A percentile compares a stretch with the other conserved stretches of the same genome.
These are phyloP conservation scores for Rallus crepitans DNA, from an alignment of 2,797 vertebrate species.

Conservation along the genomic window DNA sequence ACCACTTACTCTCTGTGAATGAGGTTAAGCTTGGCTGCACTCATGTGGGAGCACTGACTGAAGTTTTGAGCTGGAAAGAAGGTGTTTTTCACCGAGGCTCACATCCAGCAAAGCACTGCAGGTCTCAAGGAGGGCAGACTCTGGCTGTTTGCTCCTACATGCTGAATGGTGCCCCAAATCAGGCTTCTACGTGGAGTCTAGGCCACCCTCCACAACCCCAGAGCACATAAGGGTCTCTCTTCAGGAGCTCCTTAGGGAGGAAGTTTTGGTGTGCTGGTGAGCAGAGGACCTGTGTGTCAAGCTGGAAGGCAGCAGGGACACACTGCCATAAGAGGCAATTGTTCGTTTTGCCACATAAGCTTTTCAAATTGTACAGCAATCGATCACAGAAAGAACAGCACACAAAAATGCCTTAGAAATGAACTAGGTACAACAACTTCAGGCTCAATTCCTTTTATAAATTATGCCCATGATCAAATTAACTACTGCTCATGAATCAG, in stretches of 20 bases:
- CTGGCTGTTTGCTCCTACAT: not conserved
- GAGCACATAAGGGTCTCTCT: not conserved
- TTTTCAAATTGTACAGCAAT: not conserved
- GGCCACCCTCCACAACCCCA: not conserved
- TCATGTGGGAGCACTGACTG: not conserved
- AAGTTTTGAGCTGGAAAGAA: not conserved
- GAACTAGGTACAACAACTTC: not conserved
- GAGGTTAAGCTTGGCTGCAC: too few relatives aligned
- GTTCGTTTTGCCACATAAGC: not conserved
- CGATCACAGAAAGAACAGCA: not conserved
- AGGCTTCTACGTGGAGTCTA: not conserved
- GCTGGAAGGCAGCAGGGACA: not conserved
- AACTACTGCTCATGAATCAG: not conserved
- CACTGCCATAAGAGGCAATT: not conserved
- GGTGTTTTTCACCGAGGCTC: not conserved
- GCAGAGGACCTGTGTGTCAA: fast-evolving
- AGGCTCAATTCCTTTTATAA: not conserved
- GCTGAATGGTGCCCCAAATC: not conserved
- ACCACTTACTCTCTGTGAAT: not conserved
- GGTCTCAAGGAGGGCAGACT: not conserved
- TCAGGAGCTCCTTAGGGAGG: not conserved
- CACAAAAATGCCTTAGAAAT: not conserved
- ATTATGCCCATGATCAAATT: not conserved
- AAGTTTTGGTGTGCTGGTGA: not conserved
- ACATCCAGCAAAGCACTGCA: not conserved